A percentile compares a stretch with the other conserved stretches of the same genome.
Evolutionary conservation across 2,797 vertebrate species (phyloP).

Genomic region (Rhabdomys pumilio): DNA sequence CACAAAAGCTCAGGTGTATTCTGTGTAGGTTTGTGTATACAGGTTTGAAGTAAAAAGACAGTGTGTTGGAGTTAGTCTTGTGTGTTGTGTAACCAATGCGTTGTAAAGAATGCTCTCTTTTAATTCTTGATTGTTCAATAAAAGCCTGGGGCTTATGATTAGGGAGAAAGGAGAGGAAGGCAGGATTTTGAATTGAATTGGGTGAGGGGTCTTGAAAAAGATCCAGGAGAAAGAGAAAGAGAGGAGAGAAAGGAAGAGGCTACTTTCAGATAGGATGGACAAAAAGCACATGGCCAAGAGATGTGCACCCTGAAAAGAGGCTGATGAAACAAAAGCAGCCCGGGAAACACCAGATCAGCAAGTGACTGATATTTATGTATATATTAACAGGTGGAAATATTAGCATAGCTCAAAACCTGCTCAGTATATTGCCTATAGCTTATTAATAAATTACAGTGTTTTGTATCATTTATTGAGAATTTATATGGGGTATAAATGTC

Average conservation of each 20-base stretch:
- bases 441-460: neutral
- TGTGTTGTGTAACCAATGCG: neutral
- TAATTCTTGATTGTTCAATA: neutral
- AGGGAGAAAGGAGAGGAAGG: neutral
- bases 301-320: neutral
- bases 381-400: neutral
- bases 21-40: neutral
- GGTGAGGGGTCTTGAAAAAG: neutral
- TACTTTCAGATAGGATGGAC: neutral
- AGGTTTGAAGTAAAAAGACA: neutral
- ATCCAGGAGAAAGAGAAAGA: neutral
- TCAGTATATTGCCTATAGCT: neutral
- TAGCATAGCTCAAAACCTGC: neutral
- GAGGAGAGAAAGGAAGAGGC: neutral
- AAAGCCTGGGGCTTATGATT: neutral
- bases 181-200: neutral
- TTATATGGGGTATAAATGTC: neutral
- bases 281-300: neutral
- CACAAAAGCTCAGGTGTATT: neutral
- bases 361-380: neutral
- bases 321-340: neutral
- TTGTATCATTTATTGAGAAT: neutral
- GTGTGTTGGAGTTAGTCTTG: neutral
- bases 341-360: neutral
- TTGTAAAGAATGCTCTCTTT: neutral